These are phyloP conservation scores for Shargacucullia verbasci DNA, from an alignment of 2,888 invertebrate genomes.

Conservation along the genomic window DNA sequence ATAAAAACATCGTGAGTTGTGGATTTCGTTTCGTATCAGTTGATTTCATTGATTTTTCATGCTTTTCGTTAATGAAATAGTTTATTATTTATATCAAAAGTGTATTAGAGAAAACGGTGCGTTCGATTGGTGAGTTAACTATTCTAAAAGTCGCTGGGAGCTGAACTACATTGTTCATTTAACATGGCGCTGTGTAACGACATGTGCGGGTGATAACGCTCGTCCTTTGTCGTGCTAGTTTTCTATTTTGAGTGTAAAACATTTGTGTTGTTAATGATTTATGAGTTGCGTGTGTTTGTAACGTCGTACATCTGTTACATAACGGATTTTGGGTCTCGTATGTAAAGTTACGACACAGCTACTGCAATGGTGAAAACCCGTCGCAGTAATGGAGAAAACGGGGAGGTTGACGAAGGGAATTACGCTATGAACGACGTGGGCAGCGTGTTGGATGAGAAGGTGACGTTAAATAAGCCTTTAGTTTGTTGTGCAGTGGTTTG, in stretches of 20 bases:
- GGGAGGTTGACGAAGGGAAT: slow-evolving; percentile 86
- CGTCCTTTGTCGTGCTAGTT: slow-evolving; percentile 78
- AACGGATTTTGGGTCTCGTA: slow-evolving; percentile 72
- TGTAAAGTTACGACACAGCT: slow-evolving; percentile 75
- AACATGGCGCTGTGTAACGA: slow-evolving; percentile 86
- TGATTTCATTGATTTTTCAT: slow-evolving; percentile 59
- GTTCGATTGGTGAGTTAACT: slow-evolving; percentile 76
- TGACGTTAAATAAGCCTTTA: slow-evolving; percentile 76
- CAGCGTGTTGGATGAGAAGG: slow-evolving; percentile 87
- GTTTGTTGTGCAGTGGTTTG: slow-evolving; percentile 65
- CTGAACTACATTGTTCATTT: slow-evolving; percentile 72
- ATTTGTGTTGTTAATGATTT: slow-evolving; percentile 64
- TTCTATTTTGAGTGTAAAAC: slow-evolving; percentile 68
- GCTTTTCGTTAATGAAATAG: slow-evolving; percentile 48
- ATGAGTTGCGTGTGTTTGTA: slow-evolving; percentile 68
- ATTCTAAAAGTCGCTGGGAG: slow-evolving; percentile 62
- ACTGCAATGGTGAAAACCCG: slow-evolving; percentile 88
- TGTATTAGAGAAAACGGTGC: slow-evolving; percentile 59
- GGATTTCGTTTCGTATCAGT: slow-evolving; percentile 67
- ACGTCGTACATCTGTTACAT: slow-evolving; percentile 71
- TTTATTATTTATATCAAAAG: slow-evolving; percentile 45
- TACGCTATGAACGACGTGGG: slow-evolving; percentile 84
- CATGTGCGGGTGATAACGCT: slow-evolving; percentile 85
- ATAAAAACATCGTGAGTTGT: slow-evolving; percentile 81
- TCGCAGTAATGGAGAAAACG: slow-evolving; percentile 88